Evolutionary conservation across 2,113 vertebrate species (phyloP).

Genomic region (Pontoporia blainvillei): DNA sequence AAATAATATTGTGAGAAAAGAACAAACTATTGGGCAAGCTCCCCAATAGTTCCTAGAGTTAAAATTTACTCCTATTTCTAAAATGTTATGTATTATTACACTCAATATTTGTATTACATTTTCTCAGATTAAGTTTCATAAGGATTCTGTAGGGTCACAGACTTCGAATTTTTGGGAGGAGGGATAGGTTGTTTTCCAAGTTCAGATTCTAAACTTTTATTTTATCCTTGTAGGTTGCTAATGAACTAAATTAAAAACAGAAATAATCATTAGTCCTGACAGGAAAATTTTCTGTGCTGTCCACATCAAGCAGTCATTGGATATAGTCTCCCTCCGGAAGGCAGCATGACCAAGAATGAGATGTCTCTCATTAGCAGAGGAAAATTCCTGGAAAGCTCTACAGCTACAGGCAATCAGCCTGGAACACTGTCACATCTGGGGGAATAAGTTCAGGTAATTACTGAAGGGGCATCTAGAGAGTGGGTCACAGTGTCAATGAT

Average conservation of each 20-base stretch:
- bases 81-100: background rate
- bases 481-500: background rate
- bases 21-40: rapidly evolving
- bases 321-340: rapidly evolving
- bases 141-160: background rate
- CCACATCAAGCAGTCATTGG: background rate
- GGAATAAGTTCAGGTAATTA: background rate
- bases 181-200: background rate
- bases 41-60: background rate
- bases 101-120: background rate
- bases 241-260: background rate
- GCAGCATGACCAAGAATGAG: background rate
- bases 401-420: background rate
- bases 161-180: background rate
- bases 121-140: background rate
- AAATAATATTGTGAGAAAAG: background rate
- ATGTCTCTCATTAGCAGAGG: background rate
- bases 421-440: background rate
- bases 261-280: background rate
- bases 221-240: background rate
- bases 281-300: background rate
- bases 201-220: background rate
- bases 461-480: background rate
- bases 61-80: background rate
- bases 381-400: background rate